These are phyloP conservation scores for Sphyrna mokarran DNA, from an alignment of 2,113 vertebrate species.

Conservation along the genomic window DNA sequence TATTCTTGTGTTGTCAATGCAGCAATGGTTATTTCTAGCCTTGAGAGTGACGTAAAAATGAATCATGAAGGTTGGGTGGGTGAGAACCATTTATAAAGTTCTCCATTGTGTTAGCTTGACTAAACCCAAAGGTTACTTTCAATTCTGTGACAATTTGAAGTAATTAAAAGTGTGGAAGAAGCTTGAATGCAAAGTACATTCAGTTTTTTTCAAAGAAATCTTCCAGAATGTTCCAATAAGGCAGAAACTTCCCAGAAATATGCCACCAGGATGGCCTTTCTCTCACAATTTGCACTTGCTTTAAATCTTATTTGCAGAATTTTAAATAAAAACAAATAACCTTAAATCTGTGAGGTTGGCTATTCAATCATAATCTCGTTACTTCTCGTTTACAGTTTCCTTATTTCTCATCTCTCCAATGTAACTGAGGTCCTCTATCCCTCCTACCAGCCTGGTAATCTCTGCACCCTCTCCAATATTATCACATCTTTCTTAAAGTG, in stretches of 20 bases:
- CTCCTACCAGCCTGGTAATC: not conserved
- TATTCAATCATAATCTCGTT: not conserved
- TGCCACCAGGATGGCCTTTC: not conserved
- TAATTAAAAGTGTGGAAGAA: not conserved
- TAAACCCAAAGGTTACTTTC: not conserved
- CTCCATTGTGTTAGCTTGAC: conserved; percentile 17
- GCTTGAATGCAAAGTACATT: not conserved
- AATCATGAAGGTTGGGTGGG: conserved; percentile 1
- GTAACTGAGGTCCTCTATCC: not conserved
- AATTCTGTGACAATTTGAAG: conserved; percentile 5
- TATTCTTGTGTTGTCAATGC: not conserved
- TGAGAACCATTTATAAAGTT: conserved; percentile 3
- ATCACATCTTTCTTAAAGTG: not conserved
- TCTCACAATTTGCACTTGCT: not conserved
- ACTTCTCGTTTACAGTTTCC: no score
- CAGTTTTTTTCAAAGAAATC: not conserved
- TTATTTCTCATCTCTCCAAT: not conserved
- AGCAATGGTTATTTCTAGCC: not conserved
- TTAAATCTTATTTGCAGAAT: not conserved
- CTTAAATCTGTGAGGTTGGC: no score
- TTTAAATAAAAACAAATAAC: not conserved
- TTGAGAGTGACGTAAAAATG: conserved; percentile 1
- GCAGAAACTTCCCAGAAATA: not conserved
- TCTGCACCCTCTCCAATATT: not conserved
- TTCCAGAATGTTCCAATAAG: not conserved